Percentiles rank a stretch among this genome's conserved stretches.
Evolutionary conservation across 92 coral and sea anemone species (phyloP).

Genomic region (Ricordea florida): DNA sequence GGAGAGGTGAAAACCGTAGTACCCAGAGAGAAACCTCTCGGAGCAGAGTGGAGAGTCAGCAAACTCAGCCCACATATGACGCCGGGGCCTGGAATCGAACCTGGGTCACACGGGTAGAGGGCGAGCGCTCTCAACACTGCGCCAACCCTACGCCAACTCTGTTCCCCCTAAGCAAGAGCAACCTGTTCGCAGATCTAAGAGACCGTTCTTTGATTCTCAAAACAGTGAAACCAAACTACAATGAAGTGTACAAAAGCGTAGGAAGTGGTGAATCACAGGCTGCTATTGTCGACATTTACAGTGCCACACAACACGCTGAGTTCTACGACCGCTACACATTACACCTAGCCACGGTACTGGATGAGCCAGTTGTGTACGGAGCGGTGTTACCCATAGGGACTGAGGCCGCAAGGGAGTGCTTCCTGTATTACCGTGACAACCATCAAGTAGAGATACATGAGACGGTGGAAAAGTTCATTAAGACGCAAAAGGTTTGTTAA

Average conservation of each 20-base stretch:
- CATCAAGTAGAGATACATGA: constrained; percentile 69
- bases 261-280: constrained; percentile 65
- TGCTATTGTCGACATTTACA: constrained; percentile 85
- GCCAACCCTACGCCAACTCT: too few relatives aligned
- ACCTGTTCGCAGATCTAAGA: too few relatives aligned
- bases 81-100: too few relatives aligned
- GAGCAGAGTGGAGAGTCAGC: too few relatives aligned
- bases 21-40: too few relatives aligned
- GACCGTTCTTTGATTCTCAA: background rate
- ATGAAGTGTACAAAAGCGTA: constrained; percentile 65
- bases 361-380: constrained; percentile 68
- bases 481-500: constrained; percentile 58
- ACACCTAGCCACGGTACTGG: constrained; percentile 65
- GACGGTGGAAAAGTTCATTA: constrained; percentile 64
- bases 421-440: constrained; percentile 43
- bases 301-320: constrained; percentile 61
- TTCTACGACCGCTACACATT: constrained; percentile 62
- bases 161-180: too few relatives aligned
- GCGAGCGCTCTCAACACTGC: too few relatives aligned
- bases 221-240: constrained; percentile 63
- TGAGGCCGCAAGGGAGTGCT: constrained; percentile 48
- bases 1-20: too few relatives aligned
- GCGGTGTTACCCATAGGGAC: constrained; percentile 72
- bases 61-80: too few relatives aligned
- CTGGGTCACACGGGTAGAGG: too few relatives aligned